Evolutionary conservation across 2,888 invertebrate species (phyloP).

Genomic region (Hirtodrosophila alboralis): DNA sequence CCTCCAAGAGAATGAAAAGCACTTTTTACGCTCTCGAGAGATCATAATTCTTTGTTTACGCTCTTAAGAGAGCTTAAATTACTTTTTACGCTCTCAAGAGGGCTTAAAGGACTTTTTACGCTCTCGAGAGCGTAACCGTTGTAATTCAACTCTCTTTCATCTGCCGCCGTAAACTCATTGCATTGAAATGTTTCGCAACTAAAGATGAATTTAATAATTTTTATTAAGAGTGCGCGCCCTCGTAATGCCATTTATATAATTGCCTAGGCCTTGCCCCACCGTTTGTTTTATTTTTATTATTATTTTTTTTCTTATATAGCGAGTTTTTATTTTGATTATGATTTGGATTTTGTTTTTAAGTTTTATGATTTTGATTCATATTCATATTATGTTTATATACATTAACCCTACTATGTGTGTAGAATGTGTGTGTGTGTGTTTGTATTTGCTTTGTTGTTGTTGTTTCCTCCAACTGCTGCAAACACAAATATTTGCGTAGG

Average conservation of each 20-base stretch:
- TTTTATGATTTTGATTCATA: constrained; percentile 54
- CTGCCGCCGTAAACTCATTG: background rate
- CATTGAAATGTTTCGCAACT: constrained; percentile 29
- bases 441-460: constrained; percentile 4
- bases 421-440: background rate
- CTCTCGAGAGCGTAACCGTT: background rate
- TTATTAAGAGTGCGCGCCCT: constrained; percentile 54
- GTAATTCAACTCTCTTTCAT: background rate
- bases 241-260: constrained; percentile 60
- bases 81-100: background rate
- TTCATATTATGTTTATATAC: constrained; percentile 51
- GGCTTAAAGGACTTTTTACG: background rate
- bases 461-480: constrained; percentile 53
- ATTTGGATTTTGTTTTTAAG: too few relatives aligned
- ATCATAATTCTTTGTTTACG: too few relatives aligned
- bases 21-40: background rate
- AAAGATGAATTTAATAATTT: constrained; percentile 42
- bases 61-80: background rate
- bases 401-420: constrained; percentile 36
- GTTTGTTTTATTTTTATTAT: constrained; percentile 61
- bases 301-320: constrained; percentile 34
- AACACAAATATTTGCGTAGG: constrained; percentile 80
- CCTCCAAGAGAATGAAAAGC: background rate
- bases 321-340: constrained; percentile 53
- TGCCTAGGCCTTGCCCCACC: constrained; percentile 82